phyloP scores from a whole-genome alignment of 1,140 invertebrate genomes.

The Oscheius sp. region DNA sequence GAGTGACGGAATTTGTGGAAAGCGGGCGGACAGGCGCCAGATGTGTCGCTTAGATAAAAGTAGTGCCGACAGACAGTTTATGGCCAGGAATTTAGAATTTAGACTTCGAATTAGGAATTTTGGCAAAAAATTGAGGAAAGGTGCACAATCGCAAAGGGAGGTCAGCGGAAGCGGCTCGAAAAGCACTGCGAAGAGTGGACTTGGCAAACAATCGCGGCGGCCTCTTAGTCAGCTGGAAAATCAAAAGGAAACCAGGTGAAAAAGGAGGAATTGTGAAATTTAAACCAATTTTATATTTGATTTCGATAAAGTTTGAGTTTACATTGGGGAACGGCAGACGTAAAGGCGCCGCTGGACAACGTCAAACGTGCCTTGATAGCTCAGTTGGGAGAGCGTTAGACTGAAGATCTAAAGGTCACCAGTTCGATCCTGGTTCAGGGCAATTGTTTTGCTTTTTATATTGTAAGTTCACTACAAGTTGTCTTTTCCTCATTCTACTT shows the following conservation, averaged over 20 bases:
- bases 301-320: too few species aligned
- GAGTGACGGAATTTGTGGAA: too few species aligned
- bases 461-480: too few species aligned
- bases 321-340: too few species aligned
- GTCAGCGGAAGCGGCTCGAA: slow-evolving; percentile 12
- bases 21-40: too few species aligned
- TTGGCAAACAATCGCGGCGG: not conserved
- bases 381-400: slow-evolving; percentile 62
- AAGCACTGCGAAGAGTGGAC: slow-evolving; percentile 3
- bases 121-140: not conserved
- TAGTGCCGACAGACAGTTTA: not conserved
- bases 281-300: too few species aligned
- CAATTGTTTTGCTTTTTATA: slow-evolving; percentile 38
- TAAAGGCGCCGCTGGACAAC: too few species aligned
- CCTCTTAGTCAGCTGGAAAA: slow-evolving; percentile 1
- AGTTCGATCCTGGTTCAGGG: slow-evolving; percentile 51
- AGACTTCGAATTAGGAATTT: not conserved
- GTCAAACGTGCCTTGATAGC: slow-evolving; percentile 51
- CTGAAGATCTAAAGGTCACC: slow-evolving; percentile 58
- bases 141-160: not conserved
- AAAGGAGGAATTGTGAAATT: too few species aligned
- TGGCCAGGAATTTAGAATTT: not conserved
- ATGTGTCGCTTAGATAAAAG: too few species aligned
- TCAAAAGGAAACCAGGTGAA: not conserved
- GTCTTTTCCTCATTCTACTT: too few species aligned